These are phyloP conservation scores for Oncorhynchus kisutch DNA, from an alignment of 2,113 vertebrate species.

Conservation along the genomic window DNA sequence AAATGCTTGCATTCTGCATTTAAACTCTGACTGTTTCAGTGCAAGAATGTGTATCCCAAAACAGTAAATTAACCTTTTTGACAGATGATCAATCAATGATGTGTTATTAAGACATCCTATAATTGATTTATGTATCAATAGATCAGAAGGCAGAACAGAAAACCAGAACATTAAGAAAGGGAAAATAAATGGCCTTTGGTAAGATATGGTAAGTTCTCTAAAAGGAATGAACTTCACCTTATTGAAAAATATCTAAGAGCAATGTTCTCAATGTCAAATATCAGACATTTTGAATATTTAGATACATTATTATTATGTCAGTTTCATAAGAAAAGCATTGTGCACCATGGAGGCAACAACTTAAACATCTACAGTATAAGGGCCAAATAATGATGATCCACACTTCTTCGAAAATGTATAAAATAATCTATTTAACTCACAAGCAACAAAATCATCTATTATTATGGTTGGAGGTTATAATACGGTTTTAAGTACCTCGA, in stretches of 20 bases:
- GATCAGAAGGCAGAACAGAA: slow-evolving; percentile 70
- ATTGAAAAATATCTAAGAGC: too few species aligned
- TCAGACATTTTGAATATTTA: background rate
- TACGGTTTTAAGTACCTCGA: too few species aligned
- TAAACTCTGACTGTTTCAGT: background rate
- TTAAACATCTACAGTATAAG: slow-evolving; percentile 56
- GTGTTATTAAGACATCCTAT: slow-evolving; percentile 26
- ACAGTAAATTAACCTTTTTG: slow-evolving; percentile 18
- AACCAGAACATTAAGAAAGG: slow-evolving; percentile 46
- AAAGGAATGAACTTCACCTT: too few species aligned
- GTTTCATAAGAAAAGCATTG: background rate
- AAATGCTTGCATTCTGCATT: too few species aligned
- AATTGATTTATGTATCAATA: slow-evolving; percentile 57
- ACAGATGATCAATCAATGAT: slow-evolving; percentile 25
- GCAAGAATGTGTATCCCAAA: background rate
- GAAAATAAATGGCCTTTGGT: slow-evolving; percentile 48
- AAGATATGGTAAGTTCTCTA: slow-evolving; percentile 63
- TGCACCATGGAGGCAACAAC: slow-evolving; percentile 47
- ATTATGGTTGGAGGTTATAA: too few species aligned
- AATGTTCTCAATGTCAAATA: too few species aligned
- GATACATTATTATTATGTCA: background rate
- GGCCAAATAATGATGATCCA: slow-evolving; percentile 27
- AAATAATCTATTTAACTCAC: slow-evolving; percentile 65
- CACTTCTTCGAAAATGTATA: slow-evolving; percentile 11
- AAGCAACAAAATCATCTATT: background rate